Evolutionary conservation across 2,113 vertebrate genomes (phyloP).

Genomic region (Blennius ocellaris): DNA sequence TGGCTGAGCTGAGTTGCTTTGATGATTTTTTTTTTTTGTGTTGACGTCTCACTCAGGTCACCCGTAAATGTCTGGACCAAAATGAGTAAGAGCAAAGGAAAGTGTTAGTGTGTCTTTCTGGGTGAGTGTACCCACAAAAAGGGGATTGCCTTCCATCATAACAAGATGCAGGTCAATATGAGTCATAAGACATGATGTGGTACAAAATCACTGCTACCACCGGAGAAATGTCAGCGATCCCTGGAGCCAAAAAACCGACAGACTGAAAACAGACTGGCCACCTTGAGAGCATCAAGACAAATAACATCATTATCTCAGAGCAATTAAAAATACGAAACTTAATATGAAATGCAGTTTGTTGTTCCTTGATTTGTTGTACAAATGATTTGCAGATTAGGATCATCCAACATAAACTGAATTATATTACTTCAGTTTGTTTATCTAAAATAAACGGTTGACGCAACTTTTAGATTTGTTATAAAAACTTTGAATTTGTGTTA

Average conservation of each 20-base stretch:
- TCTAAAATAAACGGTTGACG: background rate
- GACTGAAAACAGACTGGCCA: slow-evolving; percentile 10
- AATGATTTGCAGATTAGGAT: background rate
- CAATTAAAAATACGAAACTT: too few relatives aligned
- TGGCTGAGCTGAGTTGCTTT: slow-evolving; percentile 27
- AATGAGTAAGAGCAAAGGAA: slow-evolving; percentile 18
- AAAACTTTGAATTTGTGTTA: background rate
- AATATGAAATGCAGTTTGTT: background rate
- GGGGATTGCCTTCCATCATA: background rate
- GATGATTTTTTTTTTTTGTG: slow-evolving; percentile 28
- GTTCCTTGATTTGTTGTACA: background rate
- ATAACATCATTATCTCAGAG: too few relatives aligned
- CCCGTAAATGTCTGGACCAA: slow-evolving; percentile 4
- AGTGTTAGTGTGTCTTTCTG: slow-evolving; percentile 26
- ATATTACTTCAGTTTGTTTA: background rate
- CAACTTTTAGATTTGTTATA: background rate
- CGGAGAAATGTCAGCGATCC: background rate
- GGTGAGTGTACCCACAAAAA: slow-evolving; percentile 17
- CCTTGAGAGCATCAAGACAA: background rate
- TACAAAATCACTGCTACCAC: slow-evolving; percentile 6
- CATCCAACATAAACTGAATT: background rate
- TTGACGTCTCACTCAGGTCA: slow-evolving; percentile 26
- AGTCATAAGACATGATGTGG: slow-evolving; percentile 15
- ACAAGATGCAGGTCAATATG: background rate
- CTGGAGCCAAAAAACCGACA: background rate